Percentiles rank a stretch among this genome's conserved stretches.
These are phyloP conservation scores for Rhagoletis zephyria DNA, from an alignment of 1,140 invertebrate species.

Conservation along the genomic window DNA sequence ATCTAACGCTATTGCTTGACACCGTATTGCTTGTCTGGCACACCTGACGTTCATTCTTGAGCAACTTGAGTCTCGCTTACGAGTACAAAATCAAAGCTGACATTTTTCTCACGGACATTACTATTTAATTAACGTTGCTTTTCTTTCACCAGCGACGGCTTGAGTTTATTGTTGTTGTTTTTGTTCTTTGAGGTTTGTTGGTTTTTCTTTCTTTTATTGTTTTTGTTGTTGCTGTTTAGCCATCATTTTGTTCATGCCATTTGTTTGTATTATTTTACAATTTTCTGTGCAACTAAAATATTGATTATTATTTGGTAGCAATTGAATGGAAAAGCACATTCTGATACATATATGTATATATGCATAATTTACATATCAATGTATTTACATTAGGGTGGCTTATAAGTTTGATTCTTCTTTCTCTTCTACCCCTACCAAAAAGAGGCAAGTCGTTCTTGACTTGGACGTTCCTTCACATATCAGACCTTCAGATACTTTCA, in stretches of 20 bases:
- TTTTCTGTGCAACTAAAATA: background rate
- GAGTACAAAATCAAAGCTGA: slow-evolving; percentile 4
- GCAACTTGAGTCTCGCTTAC: background rate
- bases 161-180: slow-evolving; percentile 6
- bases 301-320: slow-evolving; percentile 22
- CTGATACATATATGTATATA: no score
- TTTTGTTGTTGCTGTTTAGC: background rate
- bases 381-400: no score
- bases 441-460: no score
- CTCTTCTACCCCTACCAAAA: no score
- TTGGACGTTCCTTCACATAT: no score
- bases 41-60: background rate
- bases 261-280: background rate
- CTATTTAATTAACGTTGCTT: slow-evolving; percentile 17
- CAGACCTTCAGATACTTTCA: no score
- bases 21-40: background rate
- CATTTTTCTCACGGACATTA: slow-evolving; percentile 42
- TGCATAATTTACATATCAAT: no score
- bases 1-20: background rate
- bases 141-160: background rate
- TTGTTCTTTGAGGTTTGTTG: background rate
- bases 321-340: background rate
- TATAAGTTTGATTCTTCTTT: no score
- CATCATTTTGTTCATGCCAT: background rate
- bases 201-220: background rate